These are phyloP conservation scores for Anodontia alba DNA, from an alignment of 2,888 invertebrate genomes.

Conservation along the genomic window DNA sequence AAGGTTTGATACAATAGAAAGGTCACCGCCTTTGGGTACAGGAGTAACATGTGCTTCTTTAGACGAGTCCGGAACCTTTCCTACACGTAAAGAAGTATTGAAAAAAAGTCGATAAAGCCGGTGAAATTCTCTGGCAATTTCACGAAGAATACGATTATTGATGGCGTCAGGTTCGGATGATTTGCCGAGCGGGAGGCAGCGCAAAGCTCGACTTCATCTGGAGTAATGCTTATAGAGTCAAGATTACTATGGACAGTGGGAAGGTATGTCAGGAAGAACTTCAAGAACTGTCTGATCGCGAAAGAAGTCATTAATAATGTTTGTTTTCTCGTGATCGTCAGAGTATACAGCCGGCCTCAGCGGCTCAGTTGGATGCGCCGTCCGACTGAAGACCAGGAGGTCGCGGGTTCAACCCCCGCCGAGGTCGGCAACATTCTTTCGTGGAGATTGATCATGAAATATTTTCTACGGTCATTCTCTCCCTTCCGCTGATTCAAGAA, in stretches of 20 bases:
- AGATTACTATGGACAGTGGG: neutral
- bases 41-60: constrained; percentile 5
- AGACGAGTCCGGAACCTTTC: neutral
- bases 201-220: constrained; percentile 9
- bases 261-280: neutral
- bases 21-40: constrained; percentile 7
- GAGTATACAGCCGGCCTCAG: neutral
- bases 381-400: too few relatives aligned
- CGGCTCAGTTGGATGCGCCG: too few relatives aligned
- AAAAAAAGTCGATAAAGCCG: neutral
- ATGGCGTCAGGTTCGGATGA: neutral
- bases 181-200: neutral
- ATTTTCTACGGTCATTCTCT: too few relatives aligned
- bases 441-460: too few relatives aligned
- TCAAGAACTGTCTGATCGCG: neutral
- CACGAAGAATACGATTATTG: constrained; percentile 2
- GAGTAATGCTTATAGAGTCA: neutral
- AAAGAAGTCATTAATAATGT: neutral
- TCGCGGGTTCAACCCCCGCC: too few relatives aligned
- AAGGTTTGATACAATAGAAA: neutral
- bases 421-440: too few relatives aligned
- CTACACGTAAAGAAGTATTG: neutral
- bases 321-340: neutral
- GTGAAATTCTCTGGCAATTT: neutral
- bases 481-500: too few relatives aligned